Conservation (phyloP, 2,888 invertebrate genomes). For the Hirtodrosophila trivittata region DNA sequence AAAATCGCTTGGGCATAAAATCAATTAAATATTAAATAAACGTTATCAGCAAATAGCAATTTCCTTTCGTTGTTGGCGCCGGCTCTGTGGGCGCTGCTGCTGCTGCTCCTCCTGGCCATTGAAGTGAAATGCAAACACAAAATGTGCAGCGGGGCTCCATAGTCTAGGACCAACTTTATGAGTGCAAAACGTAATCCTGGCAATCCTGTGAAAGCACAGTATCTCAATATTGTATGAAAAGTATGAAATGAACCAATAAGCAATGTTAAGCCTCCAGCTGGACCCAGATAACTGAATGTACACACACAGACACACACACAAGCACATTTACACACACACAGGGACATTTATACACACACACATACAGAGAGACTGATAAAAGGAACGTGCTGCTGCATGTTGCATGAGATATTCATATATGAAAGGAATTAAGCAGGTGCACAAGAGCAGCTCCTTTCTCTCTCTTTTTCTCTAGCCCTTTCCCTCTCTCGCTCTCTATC, state of each 20-base stretch:
- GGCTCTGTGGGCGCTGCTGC: neutral
- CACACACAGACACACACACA: constrained; percentile 10
- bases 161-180: constrained; percentile 46
- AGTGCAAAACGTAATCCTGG: constrained; percentile 60
- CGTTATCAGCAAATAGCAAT: constrained; percentile 72
- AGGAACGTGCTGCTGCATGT: constrained; percentile 64
- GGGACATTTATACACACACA: constrained; percentile 10
- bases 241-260: constrained; percentile 65
- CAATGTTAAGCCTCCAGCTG: constrained; percentile 36
- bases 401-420: constrained; percentile 60
- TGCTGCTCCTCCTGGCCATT: constrained; percentile 5
- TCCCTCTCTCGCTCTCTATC: neutral
- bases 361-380: constrained; percentile 11
- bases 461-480: no score
- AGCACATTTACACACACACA: constrained; percentile 6
- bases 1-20: constrained; percentile 63
- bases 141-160: constrained; percentile 22
- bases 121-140: constrained; percentile 64
- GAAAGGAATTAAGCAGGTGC: constrained; percentile 66
- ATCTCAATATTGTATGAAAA: constrained; percentile 70
- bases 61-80: constrained; percentile 9
- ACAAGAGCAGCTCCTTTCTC: constrained; percentile 16
- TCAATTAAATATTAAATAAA: constrained; percentile 78
- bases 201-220: constrained; percentile 59
- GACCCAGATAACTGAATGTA: constrained; percentile 40